Percentiles rank a stretch among this genome's conserved stretches.
Conservation (phyloP, 2,888 invertebrate species). For the Aporophyla nigra region DNA sequence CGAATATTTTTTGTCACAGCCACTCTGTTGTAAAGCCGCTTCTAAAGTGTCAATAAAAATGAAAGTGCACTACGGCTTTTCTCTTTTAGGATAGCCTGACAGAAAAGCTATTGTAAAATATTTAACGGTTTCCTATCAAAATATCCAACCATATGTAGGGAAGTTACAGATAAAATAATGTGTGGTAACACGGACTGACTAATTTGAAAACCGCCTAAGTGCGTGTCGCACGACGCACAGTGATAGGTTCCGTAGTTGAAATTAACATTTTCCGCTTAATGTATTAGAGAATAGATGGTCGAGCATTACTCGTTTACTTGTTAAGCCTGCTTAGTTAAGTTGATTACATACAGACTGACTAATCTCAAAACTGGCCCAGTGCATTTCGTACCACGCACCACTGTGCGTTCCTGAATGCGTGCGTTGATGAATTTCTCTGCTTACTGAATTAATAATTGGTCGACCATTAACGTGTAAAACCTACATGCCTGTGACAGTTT, state of each 20-base stretch:
- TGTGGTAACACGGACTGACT: not conserved
- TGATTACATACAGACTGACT: too few relatives aligned
- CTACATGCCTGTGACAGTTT: not conserved
- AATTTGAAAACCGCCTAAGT: not conserved
- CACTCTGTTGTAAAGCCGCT: not conserved
- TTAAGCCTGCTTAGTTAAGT: not conserved
- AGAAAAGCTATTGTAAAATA: conserved; percentile 15
- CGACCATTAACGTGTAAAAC: too few relatives aligned
- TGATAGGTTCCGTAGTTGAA: not conserved
- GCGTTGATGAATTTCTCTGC: too few relatives aligned
- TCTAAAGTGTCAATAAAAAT: conserved; percentile 10
- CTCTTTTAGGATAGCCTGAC: not conserved
- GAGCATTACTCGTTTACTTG: not conserved
- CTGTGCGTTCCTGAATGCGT: too few relatives aligned
- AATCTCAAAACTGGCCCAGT: too few relatives aligned
- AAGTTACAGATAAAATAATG: not conserved
- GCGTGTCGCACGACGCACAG: not conserved
- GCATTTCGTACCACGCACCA: too few relatives aligned
- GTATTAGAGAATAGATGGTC: too few relatives aligned
- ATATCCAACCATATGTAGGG: not conserved
- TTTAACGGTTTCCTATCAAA: not conserved
- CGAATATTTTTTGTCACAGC: not conserved
- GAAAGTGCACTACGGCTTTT: conserved; percentile 4
- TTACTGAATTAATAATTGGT: too few relatives aligned
- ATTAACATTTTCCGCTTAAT: not conserved